A percentile compares a stretch with the other conserved stretches of the same genome.
phyloP scores from a whole-genome alignment of 2,797 vertebrate genomes.

The Falco naumanni region DNA sequence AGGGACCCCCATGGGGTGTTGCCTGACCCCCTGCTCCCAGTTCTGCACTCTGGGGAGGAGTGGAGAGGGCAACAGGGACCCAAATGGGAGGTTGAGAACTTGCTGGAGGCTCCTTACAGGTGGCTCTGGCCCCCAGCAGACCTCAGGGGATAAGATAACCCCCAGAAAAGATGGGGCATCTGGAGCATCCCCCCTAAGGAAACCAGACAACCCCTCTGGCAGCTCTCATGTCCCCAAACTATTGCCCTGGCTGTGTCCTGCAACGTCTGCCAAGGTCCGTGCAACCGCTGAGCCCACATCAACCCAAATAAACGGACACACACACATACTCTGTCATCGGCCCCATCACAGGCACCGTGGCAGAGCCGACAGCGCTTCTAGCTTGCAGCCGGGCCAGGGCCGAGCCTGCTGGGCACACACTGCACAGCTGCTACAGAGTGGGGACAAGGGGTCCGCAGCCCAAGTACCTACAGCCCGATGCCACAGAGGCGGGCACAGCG shows the following conservation, averaged over 20 bases:
- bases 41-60: neutral
- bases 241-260: neutral
- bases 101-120: neutral
- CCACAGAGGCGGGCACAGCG: rapidly evolving
- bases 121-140: neutral
- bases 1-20: neutral
- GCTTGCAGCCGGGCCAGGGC: neutral
- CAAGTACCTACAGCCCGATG: neutral
- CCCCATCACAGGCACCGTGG: neutral
- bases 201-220: neutral
- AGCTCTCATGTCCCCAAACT: neutral
- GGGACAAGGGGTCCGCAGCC: neutral
- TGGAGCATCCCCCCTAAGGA: neutral
- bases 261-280: neutral
- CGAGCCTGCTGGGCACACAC: neutral
- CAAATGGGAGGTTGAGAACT: neutral
- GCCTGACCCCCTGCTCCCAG: neutral
- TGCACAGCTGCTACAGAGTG: neutral
- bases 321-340: rapidly evolving
- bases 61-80: neutral
- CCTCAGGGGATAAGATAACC: neutral
- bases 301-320: neutral
- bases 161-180: neutral
- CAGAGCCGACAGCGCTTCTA: neutral
- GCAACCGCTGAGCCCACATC: neutral